Conservation (phyloP, 2,888 invertebrate genomes). For the Eupithecia subumbrata region DNA sequence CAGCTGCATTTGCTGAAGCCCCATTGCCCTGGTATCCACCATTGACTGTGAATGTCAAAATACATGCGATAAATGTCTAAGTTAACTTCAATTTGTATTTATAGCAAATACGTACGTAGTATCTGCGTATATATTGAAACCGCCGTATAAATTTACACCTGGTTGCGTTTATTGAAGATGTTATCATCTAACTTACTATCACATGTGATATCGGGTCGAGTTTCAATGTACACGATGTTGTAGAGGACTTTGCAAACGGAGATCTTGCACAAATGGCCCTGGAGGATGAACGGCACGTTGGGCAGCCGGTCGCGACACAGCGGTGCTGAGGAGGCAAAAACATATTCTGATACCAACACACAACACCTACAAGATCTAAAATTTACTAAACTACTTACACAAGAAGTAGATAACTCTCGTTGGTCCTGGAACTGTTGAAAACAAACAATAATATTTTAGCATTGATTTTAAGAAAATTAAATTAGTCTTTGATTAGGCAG, state of each 20-base stretch:
- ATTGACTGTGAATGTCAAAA: neutral
- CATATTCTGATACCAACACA: neutral
- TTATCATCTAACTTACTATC: neutral
- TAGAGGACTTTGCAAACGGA: slow-evolving; percentile 66
- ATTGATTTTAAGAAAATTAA: neutral
- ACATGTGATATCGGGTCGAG: slow-evolving; percentile 34
- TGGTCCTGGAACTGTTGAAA: slow-evolving; percentile 56
- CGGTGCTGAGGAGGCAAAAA: slow-evolving; percentile 57
- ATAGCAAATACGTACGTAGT: neutral
- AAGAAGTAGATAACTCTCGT: slow-evolving; percentile 67
- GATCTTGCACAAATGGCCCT: slow-evolving; percentile 57
- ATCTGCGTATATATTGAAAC: neutral
- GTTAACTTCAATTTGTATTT: neutral
- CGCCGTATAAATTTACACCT: neutral
- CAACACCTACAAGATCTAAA: neutral
- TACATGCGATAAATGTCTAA: neutral
- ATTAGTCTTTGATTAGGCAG: neutral
- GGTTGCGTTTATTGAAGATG: neutral
- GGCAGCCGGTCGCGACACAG: slow-evolving; percentile 60
- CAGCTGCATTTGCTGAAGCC: slow-evolving; percentile 19
- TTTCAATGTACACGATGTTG: slow-evolving; percentile 70
- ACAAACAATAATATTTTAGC: slow-evolving; percentile 7
- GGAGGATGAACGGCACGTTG: slow-evolving; percentile 58
- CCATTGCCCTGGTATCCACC: neutral
- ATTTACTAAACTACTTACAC: slow-evolving; percentile 56